These are phyloP conservation scores for Xerus inauris DNA, from an alignment of 2,113 vertebrate species.

Conservation along the genomic window DNA sequence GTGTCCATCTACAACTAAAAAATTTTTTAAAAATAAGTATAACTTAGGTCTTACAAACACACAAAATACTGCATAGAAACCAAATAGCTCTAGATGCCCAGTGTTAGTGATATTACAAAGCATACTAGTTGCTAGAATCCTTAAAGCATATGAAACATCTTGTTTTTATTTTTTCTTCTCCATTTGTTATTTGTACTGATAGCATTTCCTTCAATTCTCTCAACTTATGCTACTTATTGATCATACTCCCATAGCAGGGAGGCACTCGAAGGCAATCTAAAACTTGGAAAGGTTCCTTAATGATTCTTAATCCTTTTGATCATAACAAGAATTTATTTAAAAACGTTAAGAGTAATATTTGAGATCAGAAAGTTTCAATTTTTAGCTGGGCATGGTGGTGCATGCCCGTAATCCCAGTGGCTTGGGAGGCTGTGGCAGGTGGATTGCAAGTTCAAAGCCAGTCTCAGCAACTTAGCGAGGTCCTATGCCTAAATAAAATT, in stretches of 20 bases:
- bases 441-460: too few relatives aligned
- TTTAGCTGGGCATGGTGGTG: not conserved
- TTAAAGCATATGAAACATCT: not conserved
- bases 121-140: not conserved
- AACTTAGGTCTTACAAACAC: not conserved
- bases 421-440: too few relatives aligned
- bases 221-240: not conserved
- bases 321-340: not conserved
- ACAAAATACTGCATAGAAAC: not conserved
- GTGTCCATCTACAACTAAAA: too few relatives aligned
- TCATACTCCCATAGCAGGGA: not conserved
- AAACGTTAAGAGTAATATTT: not conserved
- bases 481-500: too few relatives aligned
- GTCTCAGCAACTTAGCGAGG: too few relatives aligned
- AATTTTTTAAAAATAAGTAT: not conserved
- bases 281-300: not conserved
- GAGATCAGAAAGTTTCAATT: not conserved
- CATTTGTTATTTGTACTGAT: not conserved
- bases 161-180: not conserved
- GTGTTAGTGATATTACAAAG: not conserved
- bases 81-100: not conserved
- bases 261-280: not conserved
- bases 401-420: too few relatives aligned
- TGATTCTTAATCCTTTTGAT: constrained; percentile 15
- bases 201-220: not conserved